These are phyloP conservation scores for Chlorops oryzae DNA, from an alignment of 1,140 invertebrate species.

Conservation along the genomic window DNA sequence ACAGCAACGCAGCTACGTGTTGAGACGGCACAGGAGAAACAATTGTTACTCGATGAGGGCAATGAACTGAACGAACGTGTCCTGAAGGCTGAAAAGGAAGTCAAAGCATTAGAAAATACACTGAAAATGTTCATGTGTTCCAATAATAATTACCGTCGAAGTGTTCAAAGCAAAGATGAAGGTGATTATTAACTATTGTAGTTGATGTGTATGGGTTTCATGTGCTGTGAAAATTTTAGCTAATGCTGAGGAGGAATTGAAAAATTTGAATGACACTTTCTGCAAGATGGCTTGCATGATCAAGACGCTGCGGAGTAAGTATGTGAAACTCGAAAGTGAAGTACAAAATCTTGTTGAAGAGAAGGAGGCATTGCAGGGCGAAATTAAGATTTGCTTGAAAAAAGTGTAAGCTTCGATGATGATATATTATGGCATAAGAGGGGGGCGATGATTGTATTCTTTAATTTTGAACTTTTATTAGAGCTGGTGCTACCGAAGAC, in stretches of 20 bases:
- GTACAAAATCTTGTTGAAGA: conserved; percentile 17
- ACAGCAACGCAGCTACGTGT: conserved; percentile 59
- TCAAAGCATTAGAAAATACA: conserved; percentile 65
- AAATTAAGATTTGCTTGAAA: no score
- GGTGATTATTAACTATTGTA: conserved; percentile 18
- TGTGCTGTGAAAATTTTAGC: conserved; percentile 5
- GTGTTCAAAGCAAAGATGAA: conserved; percentile 43
- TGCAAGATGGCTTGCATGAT: conserved; percentile 23
- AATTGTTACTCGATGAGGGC: conserved; percentile 58
- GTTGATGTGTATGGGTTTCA: neutral
- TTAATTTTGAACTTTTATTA: no score
- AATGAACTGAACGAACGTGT: conserved; percentile 61
- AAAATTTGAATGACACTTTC: conserved; percentile 23
- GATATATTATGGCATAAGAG: no score
- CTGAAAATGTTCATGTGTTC: conserved; percentile 58
- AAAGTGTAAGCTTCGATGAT: no score
- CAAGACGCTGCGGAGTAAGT: conserved; percentile 34
- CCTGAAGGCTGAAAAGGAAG: conserved; percentile 60
- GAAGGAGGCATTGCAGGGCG: conserved; percentile 18
- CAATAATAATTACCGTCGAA: conserved; percentile 57
- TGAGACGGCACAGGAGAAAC: conserved; percentile 58
- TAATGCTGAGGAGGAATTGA: conserved; percentile 20
- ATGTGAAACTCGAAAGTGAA: conserved; percentile 21
- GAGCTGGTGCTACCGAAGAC: conserved; percentile 23
- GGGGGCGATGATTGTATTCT: no score